Percentiles rank a stretch among this genome's conserved stretches.
phyloP scores from a whole-genome alignment of 2,888 invertebrate species.

The Syritta pipiens region DNA sequence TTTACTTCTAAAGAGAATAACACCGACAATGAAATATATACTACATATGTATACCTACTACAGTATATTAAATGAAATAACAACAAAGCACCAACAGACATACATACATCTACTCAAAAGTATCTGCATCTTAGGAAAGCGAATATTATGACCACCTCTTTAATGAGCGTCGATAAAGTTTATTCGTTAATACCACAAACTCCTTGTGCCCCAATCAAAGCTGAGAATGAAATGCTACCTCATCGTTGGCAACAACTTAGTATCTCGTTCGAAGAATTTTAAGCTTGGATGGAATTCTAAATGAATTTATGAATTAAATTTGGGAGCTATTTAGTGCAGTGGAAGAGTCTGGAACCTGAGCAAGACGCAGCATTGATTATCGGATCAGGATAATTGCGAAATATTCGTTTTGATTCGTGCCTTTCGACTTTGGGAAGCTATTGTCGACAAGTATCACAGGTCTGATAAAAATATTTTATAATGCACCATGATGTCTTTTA shows the following conservation, averaged over 20 bases:
- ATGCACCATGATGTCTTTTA: too few species aligned
- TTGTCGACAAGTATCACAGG: too few species aligned
- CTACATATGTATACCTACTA: too few species aligned
- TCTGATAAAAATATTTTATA: too few species aligned
- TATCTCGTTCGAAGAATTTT: constrained; percentile 1
- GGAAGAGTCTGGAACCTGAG: neutral
- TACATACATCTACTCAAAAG: neutral
- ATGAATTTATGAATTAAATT: constrained; percentile 2
- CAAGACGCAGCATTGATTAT: neutral
- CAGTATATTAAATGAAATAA: constrained; percentile 2
- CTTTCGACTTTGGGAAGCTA: too few species aligned
- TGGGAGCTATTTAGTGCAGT: neutral
- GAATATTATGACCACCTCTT: constrained; percentile 9
- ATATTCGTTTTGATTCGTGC: neutral
- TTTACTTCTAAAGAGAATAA: constrained; percentile 15
- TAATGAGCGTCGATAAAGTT: constrained; percentile 39
- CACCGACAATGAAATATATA: neutral
- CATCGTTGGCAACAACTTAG: neutral
- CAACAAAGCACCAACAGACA: neutral
- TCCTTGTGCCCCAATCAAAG: neutral
- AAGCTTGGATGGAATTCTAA: neutral
- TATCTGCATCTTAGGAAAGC: neutral
- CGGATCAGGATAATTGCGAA: constrained; percentile 3
- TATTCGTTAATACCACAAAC: constrained; percentile 19
- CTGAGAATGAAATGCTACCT: neutral